Evolutionary conservation across 2,888 invertebrate species (phyloP).

Genomic region (Teleogryllus oceanicus): DNA sequence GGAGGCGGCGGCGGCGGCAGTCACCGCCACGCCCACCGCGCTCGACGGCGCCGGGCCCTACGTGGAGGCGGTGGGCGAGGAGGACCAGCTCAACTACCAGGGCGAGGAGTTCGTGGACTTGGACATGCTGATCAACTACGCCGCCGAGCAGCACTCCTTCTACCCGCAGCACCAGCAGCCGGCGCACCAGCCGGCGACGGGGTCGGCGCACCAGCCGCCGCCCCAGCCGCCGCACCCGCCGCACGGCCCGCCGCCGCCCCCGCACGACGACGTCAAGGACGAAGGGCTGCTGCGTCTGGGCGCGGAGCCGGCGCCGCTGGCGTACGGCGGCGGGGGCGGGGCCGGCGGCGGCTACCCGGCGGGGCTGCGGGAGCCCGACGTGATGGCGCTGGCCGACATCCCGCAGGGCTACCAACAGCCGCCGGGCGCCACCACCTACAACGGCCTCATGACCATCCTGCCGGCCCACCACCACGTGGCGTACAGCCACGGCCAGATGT

Average conservation of each 20-base stretch:
- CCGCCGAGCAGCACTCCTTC: constrained; percentile 46
- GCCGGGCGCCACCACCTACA: constrained; percentile 38
- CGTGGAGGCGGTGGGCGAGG: constrained; percentile 27
- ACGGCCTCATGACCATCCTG: constrained; percentile 45
- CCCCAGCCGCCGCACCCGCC: constrained; percentile 43
- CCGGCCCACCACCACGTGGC: constrained; percentile 39
- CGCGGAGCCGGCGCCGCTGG: background rate
- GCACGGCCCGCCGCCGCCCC: background rate
- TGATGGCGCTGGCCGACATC: constrained; percentile 27
- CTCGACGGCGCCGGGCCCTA: constrained; percentile 23
- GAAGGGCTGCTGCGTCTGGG: constrained; percentile 36
- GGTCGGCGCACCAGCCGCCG: constrained; percentile 41
- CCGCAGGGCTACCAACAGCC: constrained; percentile 27
- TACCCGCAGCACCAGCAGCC: constrained; percentile 32
- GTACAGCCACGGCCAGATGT: constrained; percentile 45
- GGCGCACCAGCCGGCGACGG: background rate
- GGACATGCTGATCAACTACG: constrained; percentile 47
- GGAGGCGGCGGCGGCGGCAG: background rate
- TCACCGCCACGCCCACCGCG: constrained; percentile 23
- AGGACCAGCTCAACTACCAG: constrained; percentile 37
- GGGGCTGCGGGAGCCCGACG: constrained; percentile 27
- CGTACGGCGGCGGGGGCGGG: constrained; percentile 22
- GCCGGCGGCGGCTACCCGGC: constrained; percentile 18
- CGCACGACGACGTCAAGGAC: constrained; percentile 34
- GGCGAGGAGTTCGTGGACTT: constrained; percentile 47